These are phyloP conservation scores for Drosophila erecta DNA, from an alignment of 1,140 invertebrate genomes.

Conservation along the genomic window DNA sequence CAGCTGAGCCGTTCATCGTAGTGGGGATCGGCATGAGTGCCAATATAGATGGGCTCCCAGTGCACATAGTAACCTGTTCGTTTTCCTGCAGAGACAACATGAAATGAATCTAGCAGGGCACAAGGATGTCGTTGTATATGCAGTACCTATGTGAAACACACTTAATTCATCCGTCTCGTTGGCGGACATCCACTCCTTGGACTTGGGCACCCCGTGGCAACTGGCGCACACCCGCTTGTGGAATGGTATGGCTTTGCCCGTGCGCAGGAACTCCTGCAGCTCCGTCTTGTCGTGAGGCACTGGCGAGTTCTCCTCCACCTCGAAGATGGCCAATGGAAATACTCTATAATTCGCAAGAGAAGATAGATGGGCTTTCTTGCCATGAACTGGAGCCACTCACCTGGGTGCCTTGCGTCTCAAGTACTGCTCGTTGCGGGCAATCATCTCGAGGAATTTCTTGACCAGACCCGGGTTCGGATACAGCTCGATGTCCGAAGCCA, in stretches of 20 bases:
- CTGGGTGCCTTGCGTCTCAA: constrained; percentile 85
- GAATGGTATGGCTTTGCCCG: constrained; percentile 93
- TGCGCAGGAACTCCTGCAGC: constrained; percentile 90
- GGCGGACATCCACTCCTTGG: constrained; percentile 92
- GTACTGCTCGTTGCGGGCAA: constrained; percentile 89
- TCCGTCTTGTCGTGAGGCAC: constrained; percentile 91
- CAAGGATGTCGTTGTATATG: rapidly evolving
- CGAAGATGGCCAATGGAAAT: constrained; percentile 82
- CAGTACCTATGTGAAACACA: constrained; percentile 93
- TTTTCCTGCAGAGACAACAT: constrained; percentile 86
- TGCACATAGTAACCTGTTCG: constrained; percentile 91
- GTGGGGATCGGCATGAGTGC: constrained; percentile 93
- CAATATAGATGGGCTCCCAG: constrained; percentile 96
- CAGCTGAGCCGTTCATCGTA: constrained; percentile 95
- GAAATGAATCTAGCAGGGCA: background rate
- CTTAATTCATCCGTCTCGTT: constrained; percentile 89
- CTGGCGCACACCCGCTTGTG: constrained; percentile 95
- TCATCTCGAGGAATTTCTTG: constrained; percentile 92
- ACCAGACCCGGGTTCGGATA: constrained; percentile 93
- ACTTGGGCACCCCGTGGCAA: constrained; percentile 94
- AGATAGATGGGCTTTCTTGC: background rate
- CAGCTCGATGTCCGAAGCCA: constrained; percentile 95
- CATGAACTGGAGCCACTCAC: constrained; percentile 34
- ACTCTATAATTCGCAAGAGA: constrained; percentile 50
- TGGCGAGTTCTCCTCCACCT: constrained; percentile 75